Base-by-base conservation (phyloP, 2,888 invertebrate species). In the Volucella bombylans region DNA sequence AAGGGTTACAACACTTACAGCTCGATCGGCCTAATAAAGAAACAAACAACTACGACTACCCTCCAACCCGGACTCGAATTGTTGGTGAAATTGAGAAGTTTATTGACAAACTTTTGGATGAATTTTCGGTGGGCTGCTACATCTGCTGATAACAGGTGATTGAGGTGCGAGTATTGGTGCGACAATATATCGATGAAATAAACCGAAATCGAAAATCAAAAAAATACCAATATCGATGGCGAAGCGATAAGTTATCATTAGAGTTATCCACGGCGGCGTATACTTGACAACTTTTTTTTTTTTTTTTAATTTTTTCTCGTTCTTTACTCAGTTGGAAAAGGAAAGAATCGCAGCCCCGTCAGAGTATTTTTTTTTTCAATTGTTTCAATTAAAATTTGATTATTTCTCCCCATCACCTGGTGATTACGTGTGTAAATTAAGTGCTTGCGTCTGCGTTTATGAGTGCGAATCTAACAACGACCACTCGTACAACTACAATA, bases 181-280 rank as follows among this genome's bases (percentile, higher is more conserved):
- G 64, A 73, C 47, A 55, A 73, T 15, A 39, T 4, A 64, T 23
- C 23, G 10, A 54, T 8, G 50, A 14, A 59, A 62, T 10, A 45
- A 71, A 43, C 31, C 14, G 23, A 23, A 23, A 23, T 23, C 4
- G 4, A 23, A 23, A 23, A 23, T 2, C 1, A 23, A 2, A 57
- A 52, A 15, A 59, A 49, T 2, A 23, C 31, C 31, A 55, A 55
- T 38, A 38, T 38, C 65, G 65, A 80, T 76, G 68, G 54, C 43
- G 41, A 59, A 9, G 14, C 49, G 83, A 83, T 83, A 83, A 79
- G 74, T 71, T 80, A 83, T 71, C 61, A 55, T 31, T 47, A 77
- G 61, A 47, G 61, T 62, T 49, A 52, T 61, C 78, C 79, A 74
- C 74, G 64, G 79, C 69, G 82, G 82, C 83, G 83, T 83, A 79